Conservation (phyloP, 2,888 invertebrate species). For the Aleiodes alternator region DNA sequence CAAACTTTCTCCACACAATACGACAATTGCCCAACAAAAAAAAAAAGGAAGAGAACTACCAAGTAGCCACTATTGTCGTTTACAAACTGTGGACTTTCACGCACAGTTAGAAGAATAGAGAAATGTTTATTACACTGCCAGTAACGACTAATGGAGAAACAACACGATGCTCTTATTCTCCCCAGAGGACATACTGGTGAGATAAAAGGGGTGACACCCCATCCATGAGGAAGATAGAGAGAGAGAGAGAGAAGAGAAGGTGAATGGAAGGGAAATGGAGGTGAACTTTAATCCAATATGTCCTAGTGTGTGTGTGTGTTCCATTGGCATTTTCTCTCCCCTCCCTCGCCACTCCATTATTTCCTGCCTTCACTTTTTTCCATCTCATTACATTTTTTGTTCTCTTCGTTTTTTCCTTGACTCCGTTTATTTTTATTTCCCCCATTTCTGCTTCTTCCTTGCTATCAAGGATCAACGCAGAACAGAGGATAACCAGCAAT, state of each 20-base stretch:
- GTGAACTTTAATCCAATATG: conserved; percentile 34
- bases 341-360: background rate
- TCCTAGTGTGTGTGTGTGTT: conserved; percentile 10
- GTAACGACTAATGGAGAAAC: conserved; percentile 40
- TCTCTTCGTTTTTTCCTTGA: background rate
- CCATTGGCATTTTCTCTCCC: conserved; percentile 6
- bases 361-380: conserved; percentile 5
- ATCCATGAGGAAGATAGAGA: background rate
- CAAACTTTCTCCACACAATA: conserved; percentile 2
- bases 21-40: background rate
- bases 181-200: conserved; percentile 31
- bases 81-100: conserved; percentile 32
- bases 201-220: conserved; percentile 26
- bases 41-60: too few relatives aligned
- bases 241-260: background rate
- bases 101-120: conserved; percentile 1
- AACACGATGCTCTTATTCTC: conserved; percentile 29
- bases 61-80: conserved; percentile 2
- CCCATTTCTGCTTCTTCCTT: too few relatives aligned
- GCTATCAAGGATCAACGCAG: conserved; percentile 17
- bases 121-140: conserved; percentile 42
- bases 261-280: conserved; percentile 12
- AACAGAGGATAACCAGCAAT: conserved; percentile 30
- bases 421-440: background rate
- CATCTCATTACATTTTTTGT: background rate